Evolutionary conservation across 2,888 invertebrate species (phyloP).

Genomic region (Ischnus inquisitorius): DNA sequence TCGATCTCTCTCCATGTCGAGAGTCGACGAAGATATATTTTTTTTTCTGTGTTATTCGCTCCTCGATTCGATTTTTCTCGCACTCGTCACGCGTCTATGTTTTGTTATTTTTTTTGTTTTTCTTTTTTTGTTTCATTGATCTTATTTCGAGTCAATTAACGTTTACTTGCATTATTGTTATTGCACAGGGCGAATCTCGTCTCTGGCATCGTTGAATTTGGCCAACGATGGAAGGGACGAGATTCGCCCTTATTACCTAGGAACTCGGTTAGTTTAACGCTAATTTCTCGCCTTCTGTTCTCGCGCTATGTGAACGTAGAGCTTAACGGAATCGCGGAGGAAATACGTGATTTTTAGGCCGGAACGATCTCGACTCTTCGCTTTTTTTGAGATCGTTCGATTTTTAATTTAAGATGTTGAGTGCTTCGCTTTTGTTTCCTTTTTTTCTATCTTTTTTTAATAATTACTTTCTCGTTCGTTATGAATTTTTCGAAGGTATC

Average conservation of each 20-base stretch:
- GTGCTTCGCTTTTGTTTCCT: background rate
- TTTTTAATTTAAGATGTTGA: background rate
- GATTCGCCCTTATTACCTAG: constrained; percentile 56
- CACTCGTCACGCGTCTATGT: background rate
- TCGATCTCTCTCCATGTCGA: constrained; percentile 14
- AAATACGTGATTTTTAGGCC: constrained; percentile 50
- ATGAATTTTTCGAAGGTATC: constrained; percentile 1
- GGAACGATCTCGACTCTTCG: constrained; percentile 30
- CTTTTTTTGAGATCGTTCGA: constrained; percentile 18
- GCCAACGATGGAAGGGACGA: constrained; percentile 51
- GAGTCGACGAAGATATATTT: background rate
- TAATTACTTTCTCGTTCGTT: background rate
- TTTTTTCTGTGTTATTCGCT: background rate
- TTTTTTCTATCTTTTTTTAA: constrained; percentile 7
- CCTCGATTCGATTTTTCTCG: background rate
- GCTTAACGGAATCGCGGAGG: constrained; percentile 37
- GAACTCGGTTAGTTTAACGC: constrained; percentile 48
- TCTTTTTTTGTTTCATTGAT: background rate
- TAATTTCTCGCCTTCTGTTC: constrained; percentile 28
- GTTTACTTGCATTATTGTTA: constrained; percentile 43
- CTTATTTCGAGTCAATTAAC: constrained; percentile 19
- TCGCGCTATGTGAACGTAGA: constrained; percentile 15
- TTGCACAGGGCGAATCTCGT: constrained; percentile 62
- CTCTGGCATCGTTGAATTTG: constrained; percentile 30
- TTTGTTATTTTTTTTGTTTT: constrained; percentile 8